These are phyloP conservation scores for Cryptoprocta ferox DNA, from an alignment of 2,797 vertebrate species.

Conservation along the genomic window DNA sequence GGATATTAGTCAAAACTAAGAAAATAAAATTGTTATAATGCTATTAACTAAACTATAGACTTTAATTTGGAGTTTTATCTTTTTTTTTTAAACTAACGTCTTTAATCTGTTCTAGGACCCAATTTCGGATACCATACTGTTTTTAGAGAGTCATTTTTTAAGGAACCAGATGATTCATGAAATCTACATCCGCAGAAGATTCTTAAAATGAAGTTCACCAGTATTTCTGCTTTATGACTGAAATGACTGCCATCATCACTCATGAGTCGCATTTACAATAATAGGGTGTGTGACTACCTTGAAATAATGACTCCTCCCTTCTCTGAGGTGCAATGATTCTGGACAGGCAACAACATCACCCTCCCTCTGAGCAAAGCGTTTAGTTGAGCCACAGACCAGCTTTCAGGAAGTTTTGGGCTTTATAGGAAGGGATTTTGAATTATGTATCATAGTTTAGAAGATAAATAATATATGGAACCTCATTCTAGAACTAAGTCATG, in stretches of 20 bases:
- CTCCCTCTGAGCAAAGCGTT: conserved; percentile 5
- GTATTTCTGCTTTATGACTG: not conserved
- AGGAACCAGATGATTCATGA: conserved; percentile 30
- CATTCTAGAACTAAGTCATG: not conserved
- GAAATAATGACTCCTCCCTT: not conserved
- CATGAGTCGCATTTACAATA: not conserved
- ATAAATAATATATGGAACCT: not conserved
- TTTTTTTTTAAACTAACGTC: not conserved
- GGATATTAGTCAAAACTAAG: not conserved
- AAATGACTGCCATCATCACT: not conserved
- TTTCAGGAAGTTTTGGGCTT: not conserved
- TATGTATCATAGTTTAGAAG: not conserved
- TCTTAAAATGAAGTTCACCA: not conserved
- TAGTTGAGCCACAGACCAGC: not conserved
- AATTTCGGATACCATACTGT: not conserved
- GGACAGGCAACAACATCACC: not conserved
- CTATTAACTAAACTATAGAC: not conserved
- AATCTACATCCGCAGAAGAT: not conserved
- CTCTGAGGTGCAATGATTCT: not conserved
- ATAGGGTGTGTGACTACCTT: not conserved
- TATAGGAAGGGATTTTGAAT: not conserved
- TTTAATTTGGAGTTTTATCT: not conserved
- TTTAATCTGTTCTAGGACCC: not conserved
- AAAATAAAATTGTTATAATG: not conserved
- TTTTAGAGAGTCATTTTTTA: conserved; percentile 37